phyloP scores from a whole-genome alignment of 2,113 vertebrate genomes.

The Ceratotherium simum region DNA sequence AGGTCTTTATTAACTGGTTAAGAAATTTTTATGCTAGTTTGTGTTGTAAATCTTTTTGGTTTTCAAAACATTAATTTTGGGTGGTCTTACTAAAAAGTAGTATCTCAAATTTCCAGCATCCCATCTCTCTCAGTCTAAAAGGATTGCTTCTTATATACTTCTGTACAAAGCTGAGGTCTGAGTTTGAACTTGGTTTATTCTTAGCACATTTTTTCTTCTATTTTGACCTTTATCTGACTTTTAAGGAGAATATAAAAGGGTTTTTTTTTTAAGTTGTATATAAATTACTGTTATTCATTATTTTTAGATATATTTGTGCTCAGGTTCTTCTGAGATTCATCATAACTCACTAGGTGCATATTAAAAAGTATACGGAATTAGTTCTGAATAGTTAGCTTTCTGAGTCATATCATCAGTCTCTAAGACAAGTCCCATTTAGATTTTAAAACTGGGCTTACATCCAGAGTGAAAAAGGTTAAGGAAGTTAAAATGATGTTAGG shows the following conservation, averaged over 20 bases:
- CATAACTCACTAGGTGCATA: constrained; percentile 27
- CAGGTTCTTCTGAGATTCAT: constrained; percentile 42
- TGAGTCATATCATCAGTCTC: constrained; percentile 33
- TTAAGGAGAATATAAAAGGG: constrained; percentile 44
- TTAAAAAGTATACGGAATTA: constrained; percentile 57
- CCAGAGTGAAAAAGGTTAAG: constrained; percentile 44
- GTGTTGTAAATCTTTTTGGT: neutral
- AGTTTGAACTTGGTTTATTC: constrained; percentile 32
- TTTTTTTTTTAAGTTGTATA: constrained; percentile 18
- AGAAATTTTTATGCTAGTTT: constrained; percentile 8
- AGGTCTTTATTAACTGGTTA: neutral
- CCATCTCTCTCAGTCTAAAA: neutral
- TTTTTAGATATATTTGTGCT: constrained; percentile 59
- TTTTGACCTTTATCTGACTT: constrained; percentile 72
- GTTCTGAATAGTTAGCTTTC: constrained; percentile 33
- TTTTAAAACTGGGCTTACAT: constrained; percentile 42
- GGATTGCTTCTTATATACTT: neutral
- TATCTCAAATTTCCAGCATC: neutral
- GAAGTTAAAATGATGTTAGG: neutral
- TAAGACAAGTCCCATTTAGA: constrained; percentile 24
- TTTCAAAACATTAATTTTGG: constrained; percentile 8
- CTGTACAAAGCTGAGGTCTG: neutral
- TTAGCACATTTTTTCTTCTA: constrained; percentile 35
- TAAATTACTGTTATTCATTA: constrained; percentile 57
- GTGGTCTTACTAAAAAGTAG: constrained; percentile 8